Evolutionary conservation across 2,888 invertebrate species (phyloP), one percentile per base, ranked within the genome.

Genomic region (Philopedon plagiatum): DNA sequence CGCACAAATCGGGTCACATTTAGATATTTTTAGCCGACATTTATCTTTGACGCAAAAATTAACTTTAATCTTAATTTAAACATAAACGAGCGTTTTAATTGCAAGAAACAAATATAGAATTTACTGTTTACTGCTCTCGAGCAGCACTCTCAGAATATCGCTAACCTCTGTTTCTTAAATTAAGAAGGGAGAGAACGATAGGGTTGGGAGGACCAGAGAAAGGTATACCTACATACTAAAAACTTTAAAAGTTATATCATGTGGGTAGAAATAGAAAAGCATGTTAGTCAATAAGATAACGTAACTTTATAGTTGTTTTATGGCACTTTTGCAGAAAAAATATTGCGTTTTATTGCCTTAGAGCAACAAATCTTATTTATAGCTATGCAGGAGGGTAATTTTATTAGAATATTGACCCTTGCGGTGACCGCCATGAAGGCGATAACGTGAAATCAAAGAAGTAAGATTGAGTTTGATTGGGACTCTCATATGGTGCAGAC

Each of bases 381-480:
- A 46, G 23, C 23, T 39, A 39, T 44, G 44, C 1, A 44, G 11
- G 21, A 46, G 7, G 46, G 23, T 46, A 23, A 21, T 21, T 46
- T 46, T 46, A 46, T 46, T 46, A 23, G 21, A 23, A 46, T 46
- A 46, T 46, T 46, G 46, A 46, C 46, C 46, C 46, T 46, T 21
- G 46, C 9, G 19, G 8, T 44, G 46, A 21, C 46, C 21, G 46
- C 19, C 18, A 44, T 18, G 15, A 15, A 44, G 7, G 9, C 2
- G 9, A 19, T 44, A 44, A 15, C 5, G 19, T 44, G 9, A 8
- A 44, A 44, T 4, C 15, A 18, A 41, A 41, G 18, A 1, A 5
- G n/a, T n/a, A n/a, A n/a, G n/a, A n/a, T n/a, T n/a, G n/a, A n/a
- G n/a, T n/a, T n/a, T n/a, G n/a, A n/a, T n/a, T n/a, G n/a, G n/a